A percentile compares a stretch with the other conserved stretches of the same genome.
Evolutionary conservation across 23 tunicate species (phyloP).

Genomic region (Oikopleura albicans): DNA sequence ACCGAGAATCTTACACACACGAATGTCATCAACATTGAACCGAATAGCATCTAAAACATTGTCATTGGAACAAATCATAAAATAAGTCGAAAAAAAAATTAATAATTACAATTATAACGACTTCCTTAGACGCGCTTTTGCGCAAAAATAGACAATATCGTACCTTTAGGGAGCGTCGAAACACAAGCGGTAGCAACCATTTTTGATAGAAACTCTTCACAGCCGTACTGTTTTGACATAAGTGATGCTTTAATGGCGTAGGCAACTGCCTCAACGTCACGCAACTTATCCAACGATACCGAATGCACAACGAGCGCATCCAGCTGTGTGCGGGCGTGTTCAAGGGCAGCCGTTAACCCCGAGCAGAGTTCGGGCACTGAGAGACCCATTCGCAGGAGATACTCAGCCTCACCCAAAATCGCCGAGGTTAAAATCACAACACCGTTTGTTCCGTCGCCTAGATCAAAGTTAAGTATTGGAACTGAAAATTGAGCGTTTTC

Average conservation of each 20-base stretch:
- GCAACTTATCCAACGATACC: slow-evolving; percentile 22
- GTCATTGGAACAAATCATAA: slow-evolving; percentile 60
- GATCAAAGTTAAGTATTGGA: no score
- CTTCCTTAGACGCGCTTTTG: neutral
- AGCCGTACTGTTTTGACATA: slow-evolving; percentile 83
- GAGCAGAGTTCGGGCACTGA: slow-evolving; percentile 59
- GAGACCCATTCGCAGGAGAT: slow-evolving; percentile 77
- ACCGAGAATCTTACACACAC: slow-evolving; percentile 56
- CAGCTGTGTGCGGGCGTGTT: neutral
- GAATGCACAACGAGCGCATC: neutral
- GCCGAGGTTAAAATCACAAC: slow-evolving; percentile 45
- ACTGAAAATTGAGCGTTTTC: no score
- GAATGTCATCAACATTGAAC: slow-evolving; percentile 71
- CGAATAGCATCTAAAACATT: slow-evolving; percentile 21
- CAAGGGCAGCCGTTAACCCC: neutral
- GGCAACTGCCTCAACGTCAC: slow-evolving; percentile 35
- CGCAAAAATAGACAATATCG: neutral
- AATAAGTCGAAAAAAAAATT: no score
- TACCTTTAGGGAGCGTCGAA: slow-evolving; percentile 7
- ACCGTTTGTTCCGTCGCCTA: slow-evolving; percentile 91
- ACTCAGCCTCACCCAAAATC: slow-evolving; percentile 60
- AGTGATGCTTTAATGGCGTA: slow-evolving; percentile 44
- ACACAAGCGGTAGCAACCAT: slow-evolving; percentile 67
- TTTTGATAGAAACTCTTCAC: slow-evolving; percentile 77
- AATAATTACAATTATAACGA: no score